Percentiles rank a stretch among this genome's conserved stretches.
phyloP scores from a whole-genome alignment of 2,888 invertebrate genomes.

The Thereva unica region DNA sequence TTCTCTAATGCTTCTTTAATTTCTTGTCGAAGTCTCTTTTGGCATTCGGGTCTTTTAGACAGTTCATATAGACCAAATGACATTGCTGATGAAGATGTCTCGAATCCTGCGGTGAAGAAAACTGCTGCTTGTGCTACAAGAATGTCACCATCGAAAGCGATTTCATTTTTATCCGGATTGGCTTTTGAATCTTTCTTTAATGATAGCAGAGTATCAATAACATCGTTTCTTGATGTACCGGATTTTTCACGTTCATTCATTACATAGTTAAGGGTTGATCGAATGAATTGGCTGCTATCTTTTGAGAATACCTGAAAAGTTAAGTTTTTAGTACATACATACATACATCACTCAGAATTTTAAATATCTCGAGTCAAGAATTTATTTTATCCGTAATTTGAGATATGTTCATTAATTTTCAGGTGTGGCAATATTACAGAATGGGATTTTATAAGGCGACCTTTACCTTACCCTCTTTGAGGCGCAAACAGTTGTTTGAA shows the following conservation, averaged over 20 bases:
- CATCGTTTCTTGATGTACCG: conserved; percentile 57
- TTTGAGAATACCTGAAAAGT: conserved; percentile 44
- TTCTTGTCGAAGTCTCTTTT: conserved; percentile 50
- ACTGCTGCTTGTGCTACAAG: conserved; percentile 41
- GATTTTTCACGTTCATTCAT: conserved; percentile 56
- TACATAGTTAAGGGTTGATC: conserved; percentile 53
- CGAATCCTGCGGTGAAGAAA: conserved; percentile 42
- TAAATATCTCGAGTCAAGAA: too few species aligned
- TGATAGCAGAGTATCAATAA: conserved; percentile 60
- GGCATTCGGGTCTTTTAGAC: conserved; percentile 49
- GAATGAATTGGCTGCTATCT: conserved; percentile 53
- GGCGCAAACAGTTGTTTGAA: too few species aligned
- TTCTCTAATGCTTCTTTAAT: conserved; percentile 47
- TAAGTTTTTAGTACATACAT: background rate
- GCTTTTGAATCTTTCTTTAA: conserved; percentile 48
- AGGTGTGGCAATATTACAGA: too few species aligned
- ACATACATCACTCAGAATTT: too few species aligned
- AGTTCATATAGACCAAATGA: conserved; percentile 50
- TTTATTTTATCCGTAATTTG: too few species aligned
- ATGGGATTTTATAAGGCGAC: too few species aligned
- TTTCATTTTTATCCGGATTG: background rate
- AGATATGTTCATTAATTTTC: too few species aligned
- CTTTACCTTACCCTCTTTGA: too few species aligned
- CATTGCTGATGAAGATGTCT: conserved; percentile 48
- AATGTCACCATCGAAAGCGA: conserved; percentile 33